Base-by-base conservation (phyloP, 1,140 invertebrate species). In the Drosophila kikkawai region DNA sequence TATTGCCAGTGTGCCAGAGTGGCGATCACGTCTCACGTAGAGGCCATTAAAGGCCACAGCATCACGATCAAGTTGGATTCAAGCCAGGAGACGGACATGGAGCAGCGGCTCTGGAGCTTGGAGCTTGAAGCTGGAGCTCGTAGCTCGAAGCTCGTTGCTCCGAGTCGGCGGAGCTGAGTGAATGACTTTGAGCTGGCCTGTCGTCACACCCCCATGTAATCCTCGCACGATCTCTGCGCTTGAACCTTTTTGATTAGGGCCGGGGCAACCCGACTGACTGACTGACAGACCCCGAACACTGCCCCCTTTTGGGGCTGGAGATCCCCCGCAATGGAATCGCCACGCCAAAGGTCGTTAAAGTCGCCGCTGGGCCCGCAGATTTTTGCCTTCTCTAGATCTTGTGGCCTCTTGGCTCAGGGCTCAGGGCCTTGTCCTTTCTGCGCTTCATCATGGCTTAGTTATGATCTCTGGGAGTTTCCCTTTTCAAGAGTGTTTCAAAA, bases 171-270 rank as follows among this genome's bases (percentile, higher is more conserved):
- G 51, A 50, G 69, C 37, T 45, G 70, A 75, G 58, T 81, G 67
- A 84, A 84, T 85, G 77, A 80, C 82, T 77, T 75, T 75, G 58
- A 75, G 69, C 59, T 32, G 74, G 73, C 67, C 82, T 81, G 82
- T 79, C 76, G 84, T 81, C 84, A 80, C 84, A 80, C 84, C 80
- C 82, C 76, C 83, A 75, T 73, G 81, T 79, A 88, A 88, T 88
- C 84, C 84, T 88, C 81, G 85, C 84, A 88, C 84, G 84, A 88
- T 88, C 84, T 90, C 57, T 60, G 67, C 82, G 69, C 70, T 76
- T 74, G 66, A 74, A 73, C 82, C 64, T 73, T 75, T 84, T 61
- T 79, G 76, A 79, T 79, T 71, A 73, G 58, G 64, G 64, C 56
- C 22, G 48, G 65, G 63, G 65, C 58, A 45, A 22, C 73, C 73